Percentiles rank a stretch among this genome's conserved stretches.
These are phyloP conservation scores for Teleogryllus oceanicus DNA, from an alignment of 2,888 invertebrate genomes.

Conservation along the genomic window DNA sequence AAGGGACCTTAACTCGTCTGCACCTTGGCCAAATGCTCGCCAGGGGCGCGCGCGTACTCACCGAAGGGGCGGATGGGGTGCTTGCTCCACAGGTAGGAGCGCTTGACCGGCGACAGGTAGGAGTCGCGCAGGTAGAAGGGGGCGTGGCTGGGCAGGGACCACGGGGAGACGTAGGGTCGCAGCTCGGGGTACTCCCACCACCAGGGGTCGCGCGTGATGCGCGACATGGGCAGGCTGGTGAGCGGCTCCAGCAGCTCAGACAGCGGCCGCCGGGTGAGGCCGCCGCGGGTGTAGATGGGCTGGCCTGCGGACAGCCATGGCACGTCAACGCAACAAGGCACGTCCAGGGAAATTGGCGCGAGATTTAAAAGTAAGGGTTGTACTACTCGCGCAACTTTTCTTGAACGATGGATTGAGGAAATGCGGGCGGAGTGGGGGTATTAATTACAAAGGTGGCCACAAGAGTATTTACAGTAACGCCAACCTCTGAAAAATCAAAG, in stretches of 20 bases:
- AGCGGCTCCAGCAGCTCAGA: slow-evolving; percentile 76
- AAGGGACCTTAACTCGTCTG: no score
- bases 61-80: slow-evolving; percentile 88
- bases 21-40: no score
- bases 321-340: no score
- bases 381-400: no score
- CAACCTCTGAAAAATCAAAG: no score
- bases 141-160: slow-evolving; percentile 36
- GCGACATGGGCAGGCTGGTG: slow-evolving; percentile 71
- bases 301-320: slow-evolving; percentile 60
- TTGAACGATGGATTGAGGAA: no score
- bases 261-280: slow-evolving; percentile 53
- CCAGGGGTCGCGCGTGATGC: slow-evolving; percentile 83
- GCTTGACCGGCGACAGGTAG: slow-evolving; percentile 86
- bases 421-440: no score
- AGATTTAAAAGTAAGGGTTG: no score
- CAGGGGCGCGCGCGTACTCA: slow-evolving; percentile 52
- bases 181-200: slow-evolving; percentile 82
- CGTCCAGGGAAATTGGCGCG: no score
- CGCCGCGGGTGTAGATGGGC: slow-evolving; percentile 68
- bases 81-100: slow-evolving; percentile 86
- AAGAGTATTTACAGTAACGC: no score
- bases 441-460: no score
- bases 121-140: slow-evolving; percentile 80
- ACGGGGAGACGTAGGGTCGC: slow-evolving; percentile 64